phyloP scores from a whole-genome alignment of 1,140 invertebrate genomes.

The Heliconius melpomene region DNA sequence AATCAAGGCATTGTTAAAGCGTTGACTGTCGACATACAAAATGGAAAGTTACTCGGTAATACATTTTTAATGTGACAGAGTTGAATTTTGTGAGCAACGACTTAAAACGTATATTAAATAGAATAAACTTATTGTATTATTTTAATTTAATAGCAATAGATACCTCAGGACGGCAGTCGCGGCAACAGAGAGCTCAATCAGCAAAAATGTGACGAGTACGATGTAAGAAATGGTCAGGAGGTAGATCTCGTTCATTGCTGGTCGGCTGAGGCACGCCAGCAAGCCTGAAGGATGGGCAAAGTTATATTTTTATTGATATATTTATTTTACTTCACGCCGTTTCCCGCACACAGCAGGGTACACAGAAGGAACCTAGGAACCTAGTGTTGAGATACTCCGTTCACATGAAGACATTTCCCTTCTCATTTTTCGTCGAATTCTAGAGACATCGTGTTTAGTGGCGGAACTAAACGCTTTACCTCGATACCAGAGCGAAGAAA shows the following conservation, averaged over 20 bases:
- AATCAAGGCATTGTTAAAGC: conserved; percentile 7
- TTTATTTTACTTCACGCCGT: not conserved
- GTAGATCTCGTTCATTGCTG: conserved; percentile 93
- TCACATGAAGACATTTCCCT: not conserved
- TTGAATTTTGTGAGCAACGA: not conserved
- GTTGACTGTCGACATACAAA: not conserved
- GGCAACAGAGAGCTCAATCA: conserved; percentile 83
- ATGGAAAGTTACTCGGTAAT: not conserved
- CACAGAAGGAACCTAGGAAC: not conserved
- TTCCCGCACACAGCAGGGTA: not conserved
- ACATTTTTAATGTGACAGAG: conserved; percentile 2
- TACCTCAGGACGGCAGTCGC: conserved; percentile 78
- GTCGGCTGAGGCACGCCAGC: conserved; percentile 88
- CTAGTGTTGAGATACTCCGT: not conserved
- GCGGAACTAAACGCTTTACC: too few species aligned
- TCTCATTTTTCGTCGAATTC: not conserved
- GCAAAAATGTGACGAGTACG: conserved; percentile 87
- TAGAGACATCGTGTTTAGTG: not conserved
- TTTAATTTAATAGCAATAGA: not conserved
- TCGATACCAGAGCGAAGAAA: not conserved
- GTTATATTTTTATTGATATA: not conserved
- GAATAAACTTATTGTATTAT: not conserved
- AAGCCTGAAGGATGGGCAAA: conserved; percentile 80
- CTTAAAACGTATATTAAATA: too few species aligned
- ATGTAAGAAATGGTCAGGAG: conserved; percentile 91